Base-by-base conservation (phyloP, 1,140 invertebrate genomes). In the Diorhabda carinulata region DNA sequence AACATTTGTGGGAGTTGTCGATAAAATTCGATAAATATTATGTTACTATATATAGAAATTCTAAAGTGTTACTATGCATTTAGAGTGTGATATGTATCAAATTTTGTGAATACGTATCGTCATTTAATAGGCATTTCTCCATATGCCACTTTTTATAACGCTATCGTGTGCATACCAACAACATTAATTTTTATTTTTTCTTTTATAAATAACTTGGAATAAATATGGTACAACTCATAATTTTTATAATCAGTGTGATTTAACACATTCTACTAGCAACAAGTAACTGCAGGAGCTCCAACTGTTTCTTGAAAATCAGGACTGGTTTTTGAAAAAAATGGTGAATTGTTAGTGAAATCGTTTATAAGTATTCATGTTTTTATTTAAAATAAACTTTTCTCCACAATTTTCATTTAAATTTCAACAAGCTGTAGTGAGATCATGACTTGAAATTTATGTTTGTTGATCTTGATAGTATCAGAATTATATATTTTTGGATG, bases 191-290 rank as follows among this genome's bases (percentile, higher is more conserved):
- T 63, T 61, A 62, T 65, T 63, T 68, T 61, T 71, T 66, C 64
- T 64, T 71, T 72, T 59, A 72, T 68, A 68, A 25, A 72, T 57
- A 56, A 66, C 68, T 65, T 44, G 67, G 70, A 69, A 73, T 73
- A 72, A 73, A 73, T 73, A 73, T 61, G 44, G 42, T 67, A 73
- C 72, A 70, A 59, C 70, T 43, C 43, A 43, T 70, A 73, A 70
- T 70, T 43, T 66, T 61, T 73, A 73, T 73, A 73, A 73, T 73
- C 72, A 73, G 69, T 68, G 69, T 73, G 72, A 73, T 73, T 73
- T 73, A 73, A 66, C 72, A 73, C 67, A 59, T 66, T 70, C 61
- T 66, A 40, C 68, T 60, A 68, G 72, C 72, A 73, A 70, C 72
- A 70, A 66, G 63, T 73, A 73, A 68, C 72, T 69, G 65, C 66